Evolutionary conservation across 2,797 vertebrate species (phyloP), one percentile per base, ranked within the genome.

Genomic region (Clarias laeviceps): DNA sequence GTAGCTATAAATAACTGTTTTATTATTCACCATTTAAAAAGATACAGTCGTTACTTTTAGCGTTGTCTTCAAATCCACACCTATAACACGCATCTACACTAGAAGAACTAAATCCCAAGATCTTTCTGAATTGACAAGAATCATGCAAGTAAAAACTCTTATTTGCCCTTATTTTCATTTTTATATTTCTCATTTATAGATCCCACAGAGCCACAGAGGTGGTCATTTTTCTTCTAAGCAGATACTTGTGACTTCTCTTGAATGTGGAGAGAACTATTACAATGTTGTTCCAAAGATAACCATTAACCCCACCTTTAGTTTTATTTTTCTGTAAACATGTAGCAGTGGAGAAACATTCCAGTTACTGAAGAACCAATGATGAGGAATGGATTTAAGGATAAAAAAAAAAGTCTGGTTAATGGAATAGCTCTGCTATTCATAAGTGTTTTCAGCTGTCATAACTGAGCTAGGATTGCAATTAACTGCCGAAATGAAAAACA

Each of bases 361-460:
- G 37, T 32, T 57, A 56, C 32, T 32, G 20, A 22, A 59, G 29
- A 57, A 59, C 18, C 74, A 14, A 57, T 59, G n/a, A 18, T 18
- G 37, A 80, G 29, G 27, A 37, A 59, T n/a, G 22, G 20, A 11
- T 37, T 37, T 59, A 22, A 78, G 78, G 9, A 57, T 57, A 27
- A 50, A 15, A 34, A 57, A 77, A 57, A 5, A 1, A 29, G 8
- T 2, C 0, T 34, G 18, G 15, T 65, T n/a, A 64, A 65, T 45
- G 37, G 15, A 64, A 80, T 64, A 65, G 61, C 65, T 45, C 76
- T n/a, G 74, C 76, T 78, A 61, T 61, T 78, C 76, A 78, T 32
- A 78, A 15, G 32, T 29, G 50, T 32, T 77, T 57, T 77, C 54
- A 34, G 34, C 5, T 32, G 73, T 57, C 27, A 77, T 77, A 77